Evolutionary conservation across 2,888 invertebrate species (phyloP).

Genomic region (Yponomeuta sedellus): DNA sequence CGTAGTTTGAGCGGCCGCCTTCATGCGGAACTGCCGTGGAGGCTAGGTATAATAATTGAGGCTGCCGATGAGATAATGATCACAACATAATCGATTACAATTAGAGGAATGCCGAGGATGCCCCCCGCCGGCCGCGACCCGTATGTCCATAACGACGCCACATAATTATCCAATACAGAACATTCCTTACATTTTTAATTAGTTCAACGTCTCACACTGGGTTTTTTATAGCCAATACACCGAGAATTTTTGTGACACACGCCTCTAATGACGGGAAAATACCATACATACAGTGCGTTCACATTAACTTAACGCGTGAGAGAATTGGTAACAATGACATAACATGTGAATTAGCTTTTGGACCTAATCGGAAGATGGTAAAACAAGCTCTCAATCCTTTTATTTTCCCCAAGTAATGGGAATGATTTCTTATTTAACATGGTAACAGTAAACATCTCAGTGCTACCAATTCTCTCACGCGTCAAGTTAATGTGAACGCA

Average conservation of each 20-base stretch:
- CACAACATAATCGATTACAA: constrained; percentile 45
- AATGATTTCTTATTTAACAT: no score
- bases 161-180: constrained; percentile 9
- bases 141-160: constrained; percentile 5
- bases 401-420: no score
- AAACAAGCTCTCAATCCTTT: no score
- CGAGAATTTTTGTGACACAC: not conserved
- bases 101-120: constrained; percentile 25
- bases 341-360: no score
- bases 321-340: no score
- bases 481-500: no score
- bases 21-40: constrained; percentile 50
- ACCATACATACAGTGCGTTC: no score
- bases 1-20: constrained; percentile 14
- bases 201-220: constrained; percentile 2
- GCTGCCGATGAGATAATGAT: constrained; percentile 39
- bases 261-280: not conserved
- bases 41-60: constrained; percentile 45
- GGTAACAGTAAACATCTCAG: no score
- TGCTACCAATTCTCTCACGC: no score
- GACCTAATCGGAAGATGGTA: no score
- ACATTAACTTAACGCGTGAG: no score
- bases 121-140: constrained; percentile 17
- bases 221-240: not conserved
- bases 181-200: constrained; percentile 15